Conservation (phyloP, 2,797 vertebrate genomes). For the Tinamus major region DNA sequence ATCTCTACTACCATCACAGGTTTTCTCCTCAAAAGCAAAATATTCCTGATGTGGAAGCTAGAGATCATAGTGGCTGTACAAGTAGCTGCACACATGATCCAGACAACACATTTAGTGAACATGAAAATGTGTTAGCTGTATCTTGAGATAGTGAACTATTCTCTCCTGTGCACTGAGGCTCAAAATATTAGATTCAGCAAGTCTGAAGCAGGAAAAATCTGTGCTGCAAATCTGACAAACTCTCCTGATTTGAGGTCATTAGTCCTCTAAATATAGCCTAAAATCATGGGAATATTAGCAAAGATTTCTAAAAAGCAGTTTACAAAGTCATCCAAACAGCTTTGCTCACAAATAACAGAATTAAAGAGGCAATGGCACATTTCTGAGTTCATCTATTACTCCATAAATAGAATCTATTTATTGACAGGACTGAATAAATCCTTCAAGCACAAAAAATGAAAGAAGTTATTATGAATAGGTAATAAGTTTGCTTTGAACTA, state of each 20-base stretch:
- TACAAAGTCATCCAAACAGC: background rate
- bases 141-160: background rate
- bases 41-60: background rate
- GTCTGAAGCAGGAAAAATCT: background rate
- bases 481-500: background rate
- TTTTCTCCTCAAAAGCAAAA: background rate
- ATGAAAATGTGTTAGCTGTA: background rate
- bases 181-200: slow-evolving; percentile 6
- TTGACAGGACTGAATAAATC: background rate
- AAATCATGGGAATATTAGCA: background rate
- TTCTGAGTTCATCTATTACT: background rate
- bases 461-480: background rate
- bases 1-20: background rate
- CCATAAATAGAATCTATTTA: background rate
- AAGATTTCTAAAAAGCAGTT: background rate
- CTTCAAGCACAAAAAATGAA: background rate
- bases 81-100: background rate
- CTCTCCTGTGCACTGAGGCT: background rate
- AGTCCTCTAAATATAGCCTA: background rate
- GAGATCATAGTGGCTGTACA: background rate
- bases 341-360: background rate
- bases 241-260: background rate
- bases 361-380: background rate
- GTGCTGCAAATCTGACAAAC: background rate
- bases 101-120: background rate